phyloP scores from a whole-genome alignment of 2,797 vertebrate species.

The Poeciliopsis turneri region DNA sequence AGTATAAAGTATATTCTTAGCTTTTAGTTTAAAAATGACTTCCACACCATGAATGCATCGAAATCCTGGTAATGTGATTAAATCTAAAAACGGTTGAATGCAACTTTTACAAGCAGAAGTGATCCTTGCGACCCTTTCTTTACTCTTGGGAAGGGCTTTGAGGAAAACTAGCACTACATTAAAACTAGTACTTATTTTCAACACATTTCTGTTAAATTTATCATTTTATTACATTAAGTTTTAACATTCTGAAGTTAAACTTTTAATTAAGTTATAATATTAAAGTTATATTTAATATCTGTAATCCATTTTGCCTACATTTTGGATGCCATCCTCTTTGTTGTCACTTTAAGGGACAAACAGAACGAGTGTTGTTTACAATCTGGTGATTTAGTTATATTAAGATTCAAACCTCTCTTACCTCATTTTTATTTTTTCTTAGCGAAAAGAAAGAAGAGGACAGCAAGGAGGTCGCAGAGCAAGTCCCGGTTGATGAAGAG shows the following conservation, averaged over 20 bases:
- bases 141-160: not conserved
- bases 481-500: constrained; percentile 62
- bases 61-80: not conserved
- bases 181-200: not conserved
- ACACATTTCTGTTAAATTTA: not conserved
- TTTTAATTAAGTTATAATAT: not conserved
- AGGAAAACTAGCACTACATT: not conserved
- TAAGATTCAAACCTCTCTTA: not conserved
- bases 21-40: not conserved
- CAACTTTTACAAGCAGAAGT: not conserved
- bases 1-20: constrained; percentile 40
- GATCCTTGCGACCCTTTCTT: not conserved
- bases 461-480: constrained; percentile 35
- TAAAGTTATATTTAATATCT: not conserved
- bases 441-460: constrained; percentile 74
- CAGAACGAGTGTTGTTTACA: not conserved
- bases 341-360: not conserved
- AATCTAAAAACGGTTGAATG: not conserved
- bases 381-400: not conserved
- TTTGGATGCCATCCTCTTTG: not conserved
- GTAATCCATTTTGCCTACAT: not conserved
- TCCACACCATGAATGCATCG: not conserved
- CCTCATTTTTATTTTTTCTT: not conserved
- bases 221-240: not conserved
- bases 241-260: not conserved